Evolutionary conservation across 2,113 vertebrate genomes (phyloP).

Genomic region (Isurus oxyrinchus): DNA sequence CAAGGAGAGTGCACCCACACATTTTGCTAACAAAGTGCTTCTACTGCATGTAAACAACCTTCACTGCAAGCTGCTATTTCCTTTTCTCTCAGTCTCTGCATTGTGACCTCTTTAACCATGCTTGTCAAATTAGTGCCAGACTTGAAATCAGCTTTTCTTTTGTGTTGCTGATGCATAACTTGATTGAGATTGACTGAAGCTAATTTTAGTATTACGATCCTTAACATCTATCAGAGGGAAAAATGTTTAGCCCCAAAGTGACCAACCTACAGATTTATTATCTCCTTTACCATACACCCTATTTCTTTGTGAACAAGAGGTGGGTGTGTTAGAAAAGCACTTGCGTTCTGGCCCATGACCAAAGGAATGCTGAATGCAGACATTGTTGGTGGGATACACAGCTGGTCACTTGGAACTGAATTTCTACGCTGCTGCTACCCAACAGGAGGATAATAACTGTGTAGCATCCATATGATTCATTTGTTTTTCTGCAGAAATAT

Average conservation of each 20-base stretch:
- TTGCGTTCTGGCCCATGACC: conserved; percentile 10
- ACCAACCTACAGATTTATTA: not conserved
- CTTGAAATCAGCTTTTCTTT: not conserved
- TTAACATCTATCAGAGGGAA: not conserved
- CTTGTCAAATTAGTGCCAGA: not conserved
- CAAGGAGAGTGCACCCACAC: not conserved
- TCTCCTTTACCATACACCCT: not conserved
- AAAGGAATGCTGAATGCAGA: conserved; percentile 28
- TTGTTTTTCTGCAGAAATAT: conserved; percentile 8
- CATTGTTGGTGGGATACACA: conserved; percentile 9
- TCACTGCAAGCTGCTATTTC: not conserved
- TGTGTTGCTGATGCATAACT: not conserved
- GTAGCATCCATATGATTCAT: conserved; percentile 24
- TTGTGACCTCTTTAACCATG: not conserved
- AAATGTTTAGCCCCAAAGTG: not conserved
- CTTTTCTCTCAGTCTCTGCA: not conserved
- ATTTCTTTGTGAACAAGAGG: not conserved
- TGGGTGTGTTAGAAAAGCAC: conserved; percentile 18
- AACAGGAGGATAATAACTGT: too few relatives aligned
- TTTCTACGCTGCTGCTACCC: not conserved
- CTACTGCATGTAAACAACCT: not conserved
- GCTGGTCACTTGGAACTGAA: not conserved
- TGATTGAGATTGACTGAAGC: not conserved
- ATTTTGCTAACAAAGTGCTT: not conserved
- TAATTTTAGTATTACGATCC: not conserved